Evolutionary conservation across 23 tunicate species (phyloP), one percentile per base, ranked within the genome.

Genomic region (Trididemnum clinides): DNA sequence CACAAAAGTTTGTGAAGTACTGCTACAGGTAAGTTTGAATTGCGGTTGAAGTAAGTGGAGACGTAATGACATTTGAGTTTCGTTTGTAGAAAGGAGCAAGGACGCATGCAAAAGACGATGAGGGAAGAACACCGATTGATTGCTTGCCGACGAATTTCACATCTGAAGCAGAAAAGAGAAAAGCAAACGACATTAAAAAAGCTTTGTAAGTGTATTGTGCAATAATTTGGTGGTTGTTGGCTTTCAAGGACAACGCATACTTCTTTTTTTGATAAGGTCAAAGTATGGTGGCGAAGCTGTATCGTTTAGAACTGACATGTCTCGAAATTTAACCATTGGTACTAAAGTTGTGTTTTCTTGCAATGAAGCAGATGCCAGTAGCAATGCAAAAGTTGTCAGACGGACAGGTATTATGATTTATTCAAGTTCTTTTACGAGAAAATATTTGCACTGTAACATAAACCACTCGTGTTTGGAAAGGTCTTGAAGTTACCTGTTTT

Each of bases 1-100:
- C 64, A 64, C 38, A 19, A 33, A 81, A 25, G 78, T 71, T 34
- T 82, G 69, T 38, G 85, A 89, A 63, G 28, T 89, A 34, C 77
- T 94, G 36, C 0, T 94, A 4, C 77, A 89, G 94, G 98, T 92
- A 0, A 59, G 29, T 62, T n/a, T n/a, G n/a, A n/a, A n/a, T n/a
- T n/a, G n/a, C n/a, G n/a, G n/a, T n/a, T n/a, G 15, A 49, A n/a
- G n/a, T n/a, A n/a, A n/a, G n/a, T n/a, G n/a, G n/a, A n/a, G n/a
- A n/a, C n/a, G n/a, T n/a, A n/a, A n/a, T n/a, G n/a, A n/a, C n/a
- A n/a, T n/a, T n/a, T n/a, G n/a, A n/a, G n/a, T n/a, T n/a, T n/a
- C n/a, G n/a, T n/a, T n/a, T n/a, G n/a, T n/a, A 92, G 97, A 65
- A 77, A 39, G 97, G 91, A 5, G 97, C 97, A 23, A 54, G 35